phyloP scores from a whole-genome alignment of 2,113 vertebrate species.

The Phrynosoma blainvillii region DNA sequence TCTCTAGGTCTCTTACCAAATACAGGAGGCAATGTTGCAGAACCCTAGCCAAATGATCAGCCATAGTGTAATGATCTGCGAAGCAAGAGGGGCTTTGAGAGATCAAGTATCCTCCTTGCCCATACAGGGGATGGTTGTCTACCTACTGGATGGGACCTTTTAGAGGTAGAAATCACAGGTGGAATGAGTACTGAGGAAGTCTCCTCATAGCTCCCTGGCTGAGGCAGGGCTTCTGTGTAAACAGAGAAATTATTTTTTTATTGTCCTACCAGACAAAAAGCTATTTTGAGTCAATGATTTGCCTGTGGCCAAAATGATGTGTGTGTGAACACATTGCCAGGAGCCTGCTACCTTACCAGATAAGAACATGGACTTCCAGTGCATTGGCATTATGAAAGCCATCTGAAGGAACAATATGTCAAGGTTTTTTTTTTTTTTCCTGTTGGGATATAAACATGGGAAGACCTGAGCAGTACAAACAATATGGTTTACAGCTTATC shows the following conservation, averaged over 20 bases:
- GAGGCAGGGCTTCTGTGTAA: background rate
- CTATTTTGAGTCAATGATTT: background rate
- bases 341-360: background rate
- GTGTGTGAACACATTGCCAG: background rate
- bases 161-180: background rate
- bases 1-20: too few species aligned
- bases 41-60: too few species aligned
- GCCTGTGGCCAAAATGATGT: background rate
- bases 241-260: background rate
- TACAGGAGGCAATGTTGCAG: too few species aligned
- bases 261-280: background rate
- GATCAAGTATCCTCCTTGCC: background rate
- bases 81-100: background rate
- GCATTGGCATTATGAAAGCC: background rate
- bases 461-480: background rate
- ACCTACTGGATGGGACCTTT: background rate
- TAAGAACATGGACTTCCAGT: background rate
- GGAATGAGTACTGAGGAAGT: background rate
- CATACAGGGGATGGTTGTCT: background rate
- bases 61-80: too few species aligned
- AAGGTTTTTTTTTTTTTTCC: background rate
- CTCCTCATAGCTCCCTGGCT: background rate
- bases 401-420: background rate
- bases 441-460: constrained; percentile 6
- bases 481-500: background rate